Evolutionary conservation across 1,140 invertebrate species (phyloP).

Genomic region (Calephelis nemesis): DNA sequence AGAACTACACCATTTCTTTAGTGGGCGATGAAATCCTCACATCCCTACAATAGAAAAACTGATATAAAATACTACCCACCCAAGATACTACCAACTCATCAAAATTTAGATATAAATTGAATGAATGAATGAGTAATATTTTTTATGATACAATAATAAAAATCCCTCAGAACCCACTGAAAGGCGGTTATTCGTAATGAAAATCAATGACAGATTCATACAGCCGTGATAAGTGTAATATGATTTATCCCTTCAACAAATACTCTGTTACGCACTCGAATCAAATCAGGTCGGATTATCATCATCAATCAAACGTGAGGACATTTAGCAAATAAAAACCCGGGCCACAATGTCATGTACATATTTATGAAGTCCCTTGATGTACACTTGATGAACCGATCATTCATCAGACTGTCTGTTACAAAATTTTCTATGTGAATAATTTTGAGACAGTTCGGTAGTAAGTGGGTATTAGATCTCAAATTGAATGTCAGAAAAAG

Average conservation of each 20-base stretch:
- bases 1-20: too few species aligned
- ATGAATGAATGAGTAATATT: too few species aligned
- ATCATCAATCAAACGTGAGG: constrained; percentile 63
- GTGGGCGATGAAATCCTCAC: too few species aligned
- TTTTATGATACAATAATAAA: too few species aligned
- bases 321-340: constrained; percentile 61
- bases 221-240: neutral
- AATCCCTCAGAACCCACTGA: too few species aligned
- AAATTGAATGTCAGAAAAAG: too few species aligned
- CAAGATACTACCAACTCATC: too few species aligned
- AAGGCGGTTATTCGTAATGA: neutral
- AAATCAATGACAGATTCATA: neutral
- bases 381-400: constrained; percentile 58
- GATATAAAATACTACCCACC: too few species aligned
- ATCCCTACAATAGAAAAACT: too few species aligned
- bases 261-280: constrained; percentile 37
- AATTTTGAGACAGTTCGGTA: neutral
- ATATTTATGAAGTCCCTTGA: constrained; percentile 72
- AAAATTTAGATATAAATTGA: too few species aligned
- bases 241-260: constrained; percentile 9
- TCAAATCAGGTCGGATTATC: constrained; percentile 55
- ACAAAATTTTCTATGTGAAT: constrained; percentile 4
- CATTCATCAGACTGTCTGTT: constrained; percentile 53
- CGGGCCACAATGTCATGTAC: constrained; percentile 62
- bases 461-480: too few species aligned